Evolutionary conservation across 2,888 invertebrate genomes (phyloP).

Genomic region (Hypomecis atomaria): DNA sequence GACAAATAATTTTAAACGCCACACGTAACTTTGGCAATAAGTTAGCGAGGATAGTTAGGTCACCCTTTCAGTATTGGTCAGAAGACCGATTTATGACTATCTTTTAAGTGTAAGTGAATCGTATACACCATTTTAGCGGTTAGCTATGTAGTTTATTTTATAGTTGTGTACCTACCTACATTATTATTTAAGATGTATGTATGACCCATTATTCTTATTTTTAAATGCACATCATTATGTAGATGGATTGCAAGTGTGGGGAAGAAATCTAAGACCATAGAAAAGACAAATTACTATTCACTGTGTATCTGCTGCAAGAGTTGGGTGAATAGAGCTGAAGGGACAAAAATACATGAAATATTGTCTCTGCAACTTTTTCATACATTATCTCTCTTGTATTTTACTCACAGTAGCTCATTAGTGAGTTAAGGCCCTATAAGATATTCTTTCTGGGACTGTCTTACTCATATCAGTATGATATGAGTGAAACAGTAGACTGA

Average conservation of each 20-base stretch:
- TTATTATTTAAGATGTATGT: conserved; percentile 37
- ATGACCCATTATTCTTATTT: conserved; percentile 37
- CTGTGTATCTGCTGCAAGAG: conserved; percentile 1
- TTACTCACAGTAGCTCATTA: no score
- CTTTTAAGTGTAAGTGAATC: conserved; percentile 66
- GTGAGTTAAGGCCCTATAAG: no score
- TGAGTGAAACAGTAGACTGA: no score
- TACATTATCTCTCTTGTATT: no score
- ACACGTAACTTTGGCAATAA: conserved; percentile 77
- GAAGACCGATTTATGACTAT: conserved; percentile 72
- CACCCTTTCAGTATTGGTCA: conserved; percentile 81
- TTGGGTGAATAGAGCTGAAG: no score
- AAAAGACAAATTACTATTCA: conserved; percentile 20
- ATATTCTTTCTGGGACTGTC: no score
- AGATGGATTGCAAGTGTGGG: conserved; percentile 21
- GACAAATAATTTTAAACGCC: conserved; percentile 53
- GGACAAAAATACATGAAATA: no score
- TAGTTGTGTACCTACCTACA: conserved; percentile 41
- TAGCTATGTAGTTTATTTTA: conserved; percentile 77
- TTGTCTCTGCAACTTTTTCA: no score
- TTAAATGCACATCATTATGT: conserved; percentile 36
- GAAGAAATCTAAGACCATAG: background rate
- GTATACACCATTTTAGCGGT: conserved; percentile 70
- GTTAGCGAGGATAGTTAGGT: conserved; percentile 70
- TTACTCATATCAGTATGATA: no score